Evolutionary conservation across 2,113 vertebrate genomes (phyloP).

Genomic region (Mobula birostris): DNA sequence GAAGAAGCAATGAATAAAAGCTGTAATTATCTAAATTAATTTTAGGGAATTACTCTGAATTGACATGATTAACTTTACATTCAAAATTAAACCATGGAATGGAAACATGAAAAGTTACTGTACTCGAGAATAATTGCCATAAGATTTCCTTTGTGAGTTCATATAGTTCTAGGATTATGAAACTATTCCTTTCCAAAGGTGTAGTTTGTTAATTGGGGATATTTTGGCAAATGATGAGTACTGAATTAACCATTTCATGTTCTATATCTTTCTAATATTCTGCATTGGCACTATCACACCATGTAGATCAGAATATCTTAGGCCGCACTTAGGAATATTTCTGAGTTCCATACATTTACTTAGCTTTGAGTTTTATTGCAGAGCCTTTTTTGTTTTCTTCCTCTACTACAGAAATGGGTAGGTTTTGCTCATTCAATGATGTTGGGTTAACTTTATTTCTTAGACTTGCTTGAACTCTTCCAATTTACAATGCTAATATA

Average conservation of each 20-base stretch:
- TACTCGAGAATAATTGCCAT: background rate
- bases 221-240: background rate
- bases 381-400: background rate
- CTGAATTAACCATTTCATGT: background rate
- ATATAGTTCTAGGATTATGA: background rate
- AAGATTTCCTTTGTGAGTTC: background rate
- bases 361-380: background rate
- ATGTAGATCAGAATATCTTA: background rate
- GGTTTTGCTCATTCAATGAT: background rate
- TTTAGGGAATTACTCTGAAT: no score
- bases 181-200: background rate
- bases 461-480: background rate
- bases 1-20: no score
- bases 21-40: no score
- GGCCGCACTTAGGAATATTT: background rate
- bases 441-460: background rate
- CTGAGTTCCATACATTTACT: background rate
- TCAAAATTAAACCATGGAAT: background rate
- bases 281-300: background rate
- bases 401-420: background rate
- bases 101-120: background rate
- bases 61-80: background rate
- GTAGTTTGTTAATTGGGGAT: background rate
- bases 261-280: background rate
- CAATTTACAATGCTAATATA: background rate